Evolutionary conservation across 2,113 vertebrate species (phyloP), one percentile per base, ranked within the genome.

Genomic region (Casuarius casuarius): DNA sequence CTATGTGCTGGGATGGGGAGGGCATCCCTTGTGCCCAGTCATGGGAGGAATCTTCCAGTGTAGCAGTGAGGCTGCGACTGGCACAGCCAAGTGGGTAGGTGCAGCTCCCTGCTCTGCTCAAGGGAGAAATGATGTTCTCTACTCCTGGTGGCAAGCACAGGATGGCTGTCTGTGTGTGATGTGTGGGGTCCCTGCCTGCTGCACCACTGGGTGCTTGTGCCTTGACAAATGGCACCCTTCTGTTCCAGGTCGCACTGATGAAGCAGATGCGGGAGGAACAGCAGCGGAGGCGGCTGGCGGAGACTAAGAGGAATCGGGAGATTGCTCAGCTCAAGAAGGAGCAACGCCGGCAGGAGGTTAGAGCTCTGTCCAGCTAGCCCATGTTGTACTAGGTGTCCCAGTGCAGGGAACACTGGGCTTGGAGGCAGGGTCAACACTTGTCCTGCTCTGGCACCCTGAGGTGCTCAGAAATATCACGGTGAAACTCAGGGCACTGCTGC

Each of bases 261-360:
- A 99, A 99, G 96, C 99, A 99, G 98, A 99, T 99, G 99, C 98
- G 99, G 49, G 99, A 99, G 94, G 99, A 99, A 85, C 99, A 99
- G 97, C 99, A 99, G 97, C 98, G 98, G 82, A 97, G 99, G 89
- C 98, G 99, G 59, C 97, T 99, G 98, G 98, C 98, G 6, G 99
- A 99, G 92, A 99, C 98, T 1, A 99, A 99, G 97, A 98, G 99
- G 97, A 99, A 99, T 94, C 96, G 99, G 6, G 99, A 99, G 98
- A 99, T 99, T 0, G 98, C 99, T 0, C 99, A 99, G 96, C 98
- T 99, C 59, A 99, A 99, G 98, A 99, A 99, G 97, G 99, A 99
- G 93, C 99, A 99, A 94, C 98, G 99, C 9, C 97, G 99, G 9
- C 99, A 99, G 89, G 94, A 92, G 68, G 88, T 92, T 42, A 67